Conservation (phyloP, 1,140 invertebrate species). For the Anastrepha obliqua region DNA sequence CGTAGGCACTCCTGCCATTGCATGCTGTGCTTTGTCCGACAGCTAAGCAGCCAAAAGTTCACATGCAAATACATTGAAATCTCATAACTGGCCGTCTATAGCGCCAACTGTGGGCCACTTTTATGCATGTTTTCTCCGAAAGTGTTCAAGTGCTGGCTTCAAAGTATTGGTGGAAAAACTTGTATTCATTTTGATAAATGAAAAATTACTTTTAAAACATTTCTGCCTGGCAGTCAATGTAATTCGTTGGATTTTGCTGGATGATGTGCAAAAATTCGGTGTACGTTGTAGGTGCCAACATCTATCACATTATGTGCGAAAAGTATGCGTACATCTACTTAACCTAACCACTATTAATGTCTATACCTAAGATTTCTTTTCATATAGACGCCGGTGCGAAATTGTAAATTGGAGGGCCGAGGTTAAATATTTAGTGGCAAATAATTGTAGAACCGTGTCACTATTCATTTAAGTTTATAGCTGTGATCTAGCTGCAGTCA, state of each 20-base stretch:
- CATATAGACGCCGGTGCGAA: too few species aligned
- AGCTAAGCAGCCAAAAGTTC: background rate
- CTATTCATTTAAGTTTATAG: too few species aligned
- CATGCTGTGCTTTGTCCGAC: conserved; percentile 3
- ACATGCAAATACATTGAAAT: background rate
- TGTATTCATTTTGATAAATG: conserved; percentile 13
- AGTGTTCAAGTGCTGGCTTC: conserved; percentile 26
- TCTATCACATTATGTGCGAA: background rate
- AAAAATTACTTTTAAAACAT: conserved; percentile 39
- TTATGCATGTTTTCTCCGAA: conserved; percentile 21
- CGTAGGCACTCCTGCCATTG: background rate
- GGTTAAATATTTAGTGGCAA: too few species aligned
- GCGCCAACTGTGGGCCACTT: background rate
- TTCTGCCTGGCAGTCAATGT: conserved; percentile 4
- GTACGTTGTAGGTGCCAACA: background rate
- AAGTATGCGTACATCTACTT: background rate
- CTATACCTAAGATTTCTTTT: too few species aligned
- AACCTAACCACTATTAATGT: too few species aligned
- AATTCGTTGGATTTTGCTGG: background rate
- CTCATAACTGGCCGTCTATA: background rate
- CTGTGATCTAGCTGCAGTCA: too few species aligned
- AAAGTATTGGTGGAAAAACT: background rate
- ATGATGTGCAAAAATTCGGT: conserved; percentile 27
- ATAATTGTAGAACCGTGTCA: too few species aligned
- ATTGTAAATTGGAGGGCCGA: too few species aligned